Evolutionary conservation across 2,888 invertebrate genomes (phyloP), one percentile per base, ranked within the genome.

Genomic region (Metellina segmentata): DNA sequence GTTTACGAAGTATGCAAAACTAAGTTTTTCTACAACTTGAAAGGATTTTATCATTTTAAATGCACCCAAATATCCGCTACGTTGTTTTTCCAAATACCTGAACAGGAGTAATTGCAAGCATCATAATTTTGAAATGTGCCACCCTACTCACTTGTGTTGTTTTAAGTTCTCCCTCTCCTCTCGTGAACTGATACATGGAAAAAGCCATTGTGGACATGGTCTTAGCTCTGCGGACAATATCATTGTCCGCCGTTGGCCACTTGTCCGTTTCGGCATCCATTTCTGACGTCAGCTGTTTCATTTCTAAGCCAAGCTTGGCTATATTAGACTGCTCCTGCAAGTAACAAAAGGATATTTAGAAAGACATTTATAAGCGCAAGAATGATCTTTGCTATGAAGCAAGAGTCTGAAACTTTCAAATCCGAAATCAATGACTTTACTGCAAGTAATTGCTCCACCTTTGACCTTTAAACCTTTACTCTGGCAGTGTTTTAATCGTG

Each of bases 161-260:
- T 95, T 98, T 97, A 94, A 99, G 96, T 81, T 97, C 97, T 86
- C 99, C 99, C 95, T 98, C 98, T 83, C 99, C 99, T 95, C 98
- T 97, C 88, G 99, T 99, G 96, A 99, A 99, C 95, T 99, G 98
- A 95, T 99, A 98, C 98, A 99, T 99, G 94, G 98, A 97, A 96
- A 99, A 99, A 93, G 99, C 99, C 99, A 99, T 99, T 94, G 98
- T 97, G 93, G 99, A 99, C 99, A 99, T 99, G 96, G 98, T 99
- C 96, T 99, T 99, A 86, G 99, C 99, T 94, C 97, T 96, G 95
- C 96, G 97, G 94, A 97, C 97, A 91, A 97, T 97, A 94, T 97
- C 97, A 94, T 97, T 97, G 94, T 96, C 96, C 90, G 95, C 95
- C 94, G 81, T 94, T 90, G 95, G 95, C 99, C 99, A 99, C 95